A percentile compares a stretch with the other conserved stretches of the same genome.
Evolutionary conservation across 2,113 vertebrate genomes (phyloP).

Genomic region (Ramphastos sulfuratus): DNA sequence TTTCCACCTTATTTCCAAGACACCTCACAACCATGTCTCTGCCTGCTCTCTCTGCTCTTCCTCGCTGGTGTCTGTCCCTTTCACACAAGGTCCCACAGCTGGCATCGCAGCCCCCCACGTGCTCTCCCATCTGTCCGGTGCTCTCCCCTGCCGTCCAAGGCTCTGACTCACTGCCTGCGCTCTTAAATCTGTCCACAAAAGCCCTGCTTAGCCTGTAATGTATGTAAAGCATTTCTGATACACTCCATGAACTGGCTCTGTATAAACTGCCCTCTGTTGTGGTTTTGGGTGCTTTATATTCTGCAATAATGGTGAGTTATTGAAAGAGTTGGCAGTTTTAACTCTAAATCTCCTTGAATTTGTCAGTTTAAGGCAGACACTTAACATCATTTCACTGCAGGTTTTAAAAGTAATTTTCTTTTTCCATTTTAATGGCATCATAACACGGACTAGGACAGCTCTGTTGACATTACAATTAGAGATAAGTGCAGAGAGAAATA

Average conservation of each 20-base stretch:
- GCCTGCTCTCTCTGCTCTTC: not conserved
- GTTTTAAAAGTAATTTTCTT: constrained; percentile 67
- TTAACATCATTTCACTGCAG: constrained; percentile 56
- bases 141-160: not conserved
- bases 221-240: not conserved
- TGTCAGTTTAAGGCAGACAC: constrained; percentile 59
- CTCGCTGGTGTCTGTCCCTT: not conserved
- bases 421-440: constrained; percentile 46
- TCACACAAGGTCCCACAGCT: not conserved
- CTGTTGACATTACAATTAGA: constrained; percentile 66
- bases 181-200: constrained; percentile 7
- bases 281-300: constrained; percentile 38
- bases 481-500: constrained; percentile 56
- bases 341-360: constrained; percentile 65
- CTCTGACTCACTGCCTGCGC: not conserved
- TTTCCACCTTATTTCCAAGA: constrained; percentile 6
- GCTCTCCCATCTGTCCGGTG: constrained; percentile 2
- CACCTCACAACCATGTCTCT: not conserved
- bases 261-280: not conserved
- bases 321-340: constrained; percentile 47
- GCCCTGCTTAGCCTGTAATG: not conserved
- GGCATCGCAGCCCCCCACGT: not conserved
- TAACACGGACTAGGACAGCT: constrained; percentile 42
- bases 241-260: not conserved
- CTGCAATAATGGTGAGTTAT: constrained; percentile 43